Percentiles rank a stretch among this genome's conserved stretches.
phyloP scores from a whole-genome alignment of 1,140 invertebrate species.

The Penaeus chinensis region DNA sequence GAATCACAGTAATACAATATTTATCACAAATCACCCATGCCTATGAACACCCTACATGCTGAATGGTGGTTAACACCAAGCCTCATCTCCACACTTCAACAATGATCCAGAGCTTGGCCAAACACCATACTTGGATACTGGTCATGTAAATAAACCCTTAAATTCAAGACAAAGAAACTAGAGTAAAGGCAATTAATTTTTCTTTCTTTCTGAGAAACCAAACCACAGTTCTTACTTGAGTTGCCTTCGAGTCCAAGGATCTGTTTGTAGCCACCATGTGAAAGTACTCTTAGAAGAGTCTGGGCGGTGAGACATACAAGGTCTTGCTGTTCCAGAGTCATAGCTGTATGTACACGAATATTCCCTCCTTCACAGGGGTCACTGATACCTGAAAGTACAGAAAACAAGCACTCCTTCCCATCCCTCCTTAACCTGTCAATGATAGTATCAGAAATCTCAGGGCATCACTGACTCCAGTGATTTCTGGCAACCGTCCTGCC shows the following conservation, averaged over 20 bases:
- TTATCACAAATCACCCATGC: too few relatives aligned
- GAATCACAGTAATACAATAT: too few relatives aligned
- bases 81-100: too few relatives aligned
- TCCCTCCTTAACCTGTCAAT: slow-evolving; percentile 12
- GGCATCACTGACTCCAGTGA: too few relatives aligned
- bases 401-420: slow-evolving; percentile 34
- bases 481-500: too few relatives aligned
- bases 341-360: slow-evolving; percentile 88
- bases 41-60: too few relatives aligned
- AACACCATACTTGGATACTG: too few relatives aligned
- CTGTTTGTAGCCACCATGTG: slow-evolving; percentile 91
- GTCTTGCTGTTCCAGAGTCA: slow-evolving; percentile 96
- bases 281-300: slow-evolving; percentile 87
- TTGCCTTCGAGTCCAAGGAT: slow-evolving; percentile 80
- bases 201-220: not conserved
- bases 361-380: slow-evolving; percentile 94
- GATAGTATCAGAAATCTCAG: too few relatives aligned
- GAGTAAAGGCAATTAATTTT: not conserved
- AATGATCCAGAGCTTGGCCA: too few relatives aligned
- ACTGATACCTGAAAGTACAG: slow-evolving; percentile 75
- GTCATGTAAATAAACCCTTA: too few relatives aligned
- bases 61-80: too few relatives aligned
- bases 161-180: not conserved
- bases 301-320: slow-evolving; percentile 91
- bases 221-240: slow-evolving; percentile 69